phyloP scores from a whole-genome alignment of 23 tunicate species.

The Trididemnum miniatum region DNA sequence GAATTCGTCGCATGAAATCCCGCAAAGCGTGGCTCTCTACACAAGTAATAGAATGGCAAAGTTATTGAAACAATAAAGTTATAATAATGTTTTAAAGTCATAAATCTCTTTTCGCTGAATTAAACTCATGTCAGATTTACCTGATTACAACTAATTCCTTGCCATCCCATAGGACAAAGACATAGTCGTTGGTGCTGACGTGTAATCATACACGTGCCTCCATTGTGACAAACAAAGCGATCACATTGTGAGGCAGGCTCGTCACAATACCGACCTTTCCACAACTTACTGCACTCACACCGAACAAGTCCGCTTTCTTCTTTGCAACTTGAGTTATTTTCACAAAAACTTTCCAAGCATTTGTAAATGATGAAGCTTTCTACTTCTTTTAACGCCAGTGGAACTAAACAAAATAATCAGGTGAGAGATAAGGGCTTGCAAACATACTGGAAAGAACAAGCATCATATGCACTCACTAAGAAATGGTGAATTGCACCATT shows the following conservation, averaged over 20 bases:
- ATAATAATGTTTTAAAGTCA: too few relatives aligned
- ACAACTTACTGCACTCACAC: constrained; percentile 1
- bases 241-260: constrained; percentile 2
- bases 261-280: constrained; percentile 31
- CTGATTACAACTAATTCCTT: background rate
- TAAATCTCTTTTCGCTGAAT: too few relatives aligned
- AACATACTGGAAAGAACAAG: too few relatives aligned
- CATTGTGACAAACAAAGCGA: constrained; percentile 6
- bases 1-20: too few relatives aligned
- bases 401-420: too few relatives aligned
- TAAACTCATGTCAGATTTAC: too few relatives aligned
- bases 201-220: background rate
- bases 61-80: too few relatives aligned
- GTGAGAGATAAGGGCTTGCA: too few relatives aligned
- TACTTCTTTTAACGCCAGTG: background rate
- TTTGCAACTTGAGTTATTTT: constrained; percentile 1
- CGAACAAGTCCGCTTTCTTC: background rate
- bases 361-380: background rate
- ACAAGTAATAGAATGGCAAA: too few relatives aligned
- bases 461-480: too few relatives aligned
- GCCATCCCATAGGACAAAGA: constrained; percentile 7
- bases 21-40: too few relatives aligned
- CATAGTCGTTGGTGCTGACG: background rate
- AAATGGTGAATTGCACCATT: too few relatives aligned
- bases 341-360: background rate